These are phyloP conservation scores for Drosophila pachea DNA, from an alignment of 1,140 invertebrate species.

Conservation along the genomic window DNA sequence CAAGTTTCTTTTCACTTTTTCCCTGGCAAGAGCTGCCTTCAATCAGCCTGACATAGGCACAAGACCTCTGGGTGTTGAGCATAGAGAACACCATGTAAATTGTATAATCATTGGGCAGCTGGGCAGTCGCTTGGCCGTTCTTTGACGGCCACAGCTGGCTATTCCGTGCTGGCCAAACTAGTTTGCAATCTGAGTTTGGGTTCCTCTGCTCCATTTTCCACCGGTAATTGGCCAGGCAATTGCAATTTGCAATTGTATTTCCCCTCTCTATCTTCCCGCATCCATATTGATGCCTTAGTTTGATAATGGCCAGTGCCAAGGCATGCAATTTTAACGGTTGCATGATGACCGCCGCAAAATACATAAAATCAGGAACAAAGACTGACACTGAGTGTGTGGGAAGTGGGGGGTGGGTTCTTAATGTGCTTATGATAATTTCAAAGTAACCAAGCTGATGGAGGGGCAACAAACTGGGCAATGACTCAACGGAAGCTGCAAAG, in stretches of 20 bases:
- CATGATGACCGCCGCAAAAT: constrained; percentile 15
- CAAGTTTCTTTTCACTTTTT: not conserved
- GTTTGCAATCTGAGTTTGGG: constrained; percentile 33
- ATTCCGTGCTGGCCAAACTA: constrained; percentile 44
- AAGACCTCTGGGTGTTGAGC: not conserved
- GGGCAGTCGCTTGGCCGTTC: constrained; percentile 25
- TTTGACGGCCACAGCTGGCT: constrained; percentile 20
- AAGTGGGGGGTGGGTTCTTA: constrained; percentile 16
- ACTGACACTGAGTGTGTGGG: constrained; percentile 12
- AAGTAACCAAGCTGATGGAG: constrained; percentile 22
- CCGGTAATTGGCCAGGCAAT: constrained; percentile 59
- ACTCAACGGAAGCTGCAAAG: not conserved
- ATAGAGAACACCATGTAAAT: constrained; percentile 54
- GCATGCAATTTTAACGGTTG: constrained; percentile 74
- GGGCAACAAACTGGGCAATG: constrained; percentile 9
- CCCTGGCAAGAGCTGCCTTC: not conserved
- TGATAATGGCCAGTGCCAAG: constrained; percentile 68
- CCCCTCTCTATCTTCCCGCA: constrained; percentile 20
- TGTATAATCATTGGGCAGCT: constrained; percentile 59
- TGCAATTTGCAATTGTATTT: constrained; percentile 71
- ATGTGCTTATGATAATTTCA: constrained; percentile 40
- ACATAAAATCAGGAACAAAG: too few species aligned
- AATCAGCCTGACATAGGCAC: constrained; percentile 6
- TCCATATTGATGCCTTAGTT: constrained; percentile 70
- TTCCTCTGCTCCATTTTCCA: constrained; percentile 56